Conservation (phyloP, 1,140 invertebrate species). For the Drosophila persimilis region DNA sequence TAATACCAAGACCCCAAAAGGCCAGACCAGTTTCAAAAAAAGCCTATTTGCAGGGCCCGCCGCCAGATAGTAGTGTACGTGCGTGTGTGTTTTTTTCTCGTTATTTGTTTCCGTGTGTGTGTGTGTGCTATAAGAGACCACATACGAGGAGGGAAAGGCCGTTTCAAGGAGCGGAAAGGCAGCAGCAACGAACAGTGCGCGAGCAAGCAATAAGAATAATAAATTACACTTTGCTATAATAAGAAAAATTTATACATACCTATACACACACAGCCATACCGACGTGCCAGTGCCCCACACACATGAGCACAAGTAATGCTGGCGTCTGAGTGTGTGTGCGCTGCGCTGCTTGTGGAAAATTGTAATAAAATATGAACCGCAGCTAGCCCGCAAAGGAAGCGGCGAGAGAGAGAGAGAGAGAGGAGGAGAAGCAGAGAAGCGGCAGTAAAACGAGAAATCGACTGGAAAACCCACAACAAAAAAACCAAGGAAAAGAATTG, state of each 20-base stretch:
- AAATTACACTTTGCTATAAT: slow-evolving; percentile 82
- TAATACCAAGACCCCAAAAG: slow-evolving; percentile 1
- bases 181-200: slow-evolving; percentile 39
- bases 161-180: slow-evolving; percentile 76
- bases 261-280: slow-evolving; percentile 30
- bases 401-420: no score
- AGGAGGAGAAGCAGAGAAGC: slow-evolving; percentile 17
- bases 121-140: slow-evolving; percentile 59
- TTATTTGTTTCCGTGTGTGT: slow-evolving; percentile 17
- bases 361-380: slow-evolving; percentile 80
- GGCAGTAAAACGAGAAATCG: slow-evolving; percentile 38
- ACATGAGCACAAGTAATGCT: slow-evolving; percentile 61
- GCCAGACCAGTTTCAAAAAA: slow-evolving; percentile 74
- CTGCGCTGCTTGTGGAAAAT: slow-evolving; percentile 58
- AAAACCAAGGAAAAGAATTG: slow-evolving; percentile 54
- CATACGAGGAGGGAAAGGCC: slow-evolving; percentile 74
- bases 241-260: slow-evolving; percentile 79
- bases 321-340: slow-evolving; percentile 50
- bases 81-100: slow-evolving; percentile 25
- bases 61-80: slow-evolving; percentile 39
- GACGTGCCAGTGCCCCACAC: slow-evolving; percentile 28
- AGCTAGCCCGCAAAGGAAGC: slow-evolving; percentile 9
- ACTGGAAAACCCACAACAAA: slow-evolving; percentile 54
- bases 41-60: slow-evolving; percentile 71
- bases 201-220: slow-evolving; percentile 81